Percentiles rank a stretch among this genome's conserved stretches.
These are phyloP conservation scores for Drosophila pachea DNA, from an alignment of 1,140 invertebrate species.

Conservation along the genomic window DNA sequence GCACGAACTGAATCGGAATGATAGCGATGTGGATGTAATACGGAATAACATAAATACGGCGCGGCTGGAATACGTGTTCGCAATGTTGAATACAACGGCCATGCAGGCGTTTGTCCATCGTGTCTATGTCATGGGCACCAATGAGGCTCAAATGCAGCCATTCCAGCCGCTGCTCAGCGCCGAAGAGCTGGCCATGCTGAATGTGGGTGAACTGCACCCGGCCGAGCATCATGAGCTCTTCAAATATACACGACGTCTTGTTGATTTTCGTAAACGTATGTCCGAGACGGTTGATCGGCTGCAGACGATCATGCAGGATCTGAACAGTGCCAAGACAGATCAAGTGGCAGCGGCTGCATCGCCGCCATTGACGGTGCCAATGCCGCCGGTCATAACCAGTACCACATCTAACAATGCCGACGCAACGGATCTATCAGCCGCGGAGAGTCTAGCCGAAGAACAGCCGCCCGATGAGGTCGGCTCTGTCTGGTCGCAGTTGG, in stretches of 20 bases:
- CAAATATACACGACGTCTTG: conserved; percentile 57
- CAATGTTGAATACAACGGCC: conserved; percentile 63
- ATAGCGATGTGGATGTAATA: conserved; percentile 13
- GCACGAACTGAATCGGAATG: background rate
- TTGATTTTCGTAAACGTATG: conserved; percentile 69
- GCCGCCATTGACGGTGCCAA: background rate
- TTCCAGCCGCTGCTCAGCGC: conserved; percentile 41
- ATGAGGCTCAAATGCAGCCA: conserved; percentile 34
- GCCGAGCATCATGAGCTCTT: conserved; percentile 54
- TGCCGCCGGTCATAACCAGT: background rate
- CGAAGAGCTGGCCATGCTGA: conserved; percentile 35
- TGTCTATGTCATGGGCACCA: conserved; percentile 59
- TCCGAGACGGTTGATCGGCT: conserved; percentile 69
- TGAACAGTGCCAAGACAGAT: conserved; percentile 21
- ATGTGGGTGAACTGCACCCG: conserved; percentile 19
- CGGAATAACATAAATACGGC: conserved; percentile 29
- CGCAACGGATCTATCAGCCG: background rate
- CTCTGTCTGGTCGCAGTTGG: conserved; percentile 73
- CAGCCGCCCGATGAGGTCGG: conserved; percentile 18
- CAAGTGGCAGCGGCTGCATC: background rate
- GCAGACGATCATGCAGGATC: conserved; percentile 66
- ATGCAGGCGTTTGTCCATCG: conserved; percentile 70
- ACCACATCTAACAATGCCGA: background rate
- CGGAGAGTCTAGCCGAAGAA: background rate
- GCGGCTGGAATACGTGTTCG: conserved; percentile 31